Conservation (phyloP, 2,797 vertebrate genomes). For the Malurus leucopterus region DNA sequence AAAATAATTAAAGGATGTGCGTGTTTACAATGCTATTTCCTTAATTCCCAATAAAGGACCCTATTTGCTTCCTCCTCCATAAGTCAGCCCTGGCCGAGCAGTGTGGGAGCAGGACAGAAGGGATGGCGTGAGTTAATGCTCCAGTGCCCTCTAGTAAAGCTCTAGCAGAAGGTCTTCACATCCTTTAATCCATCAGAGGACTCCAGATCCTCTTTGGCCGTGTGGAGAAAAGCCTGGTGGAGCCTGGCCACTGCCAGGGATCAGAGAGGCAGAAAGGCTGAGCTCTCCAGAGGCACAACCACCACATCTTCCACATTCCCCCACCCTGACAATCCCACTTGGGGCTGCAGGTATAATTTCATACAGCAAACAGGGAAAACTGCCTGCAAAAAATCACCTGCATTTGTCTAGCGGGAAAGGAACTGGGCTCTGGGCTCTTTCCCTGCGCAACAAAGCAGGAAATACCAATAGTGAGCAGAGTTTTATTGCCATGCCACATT, state of each 20-base stretch:
- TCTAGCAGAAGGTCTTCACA: background rate
- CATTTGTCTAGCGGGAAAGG: background rate
- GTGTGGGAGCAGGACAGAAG: background rate
- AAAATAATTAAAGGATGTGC: background rate
- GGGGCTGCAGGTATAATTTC: background rate
- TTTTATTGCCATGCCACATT: background rate
- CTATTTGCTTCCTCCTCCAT: conserved; percentile 34
- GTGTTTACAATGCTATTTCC: background rate
- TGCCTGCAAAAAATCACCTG: background rate
- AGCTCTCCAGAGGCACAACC: background rate
- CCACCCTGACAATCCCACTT: background rate
- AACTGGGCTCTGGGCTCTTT: background rate
- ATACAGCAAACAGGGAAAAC: rapidly evolving
- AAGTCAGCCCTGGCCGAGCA: background rate
- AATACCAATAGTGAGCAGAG: rapidly evolving
- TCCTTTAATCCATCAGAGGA: background rate
- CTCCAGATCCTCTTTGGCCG: background rate
- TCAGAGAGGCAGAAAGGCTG: background rate
- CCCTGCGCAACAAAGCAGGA: background rate
- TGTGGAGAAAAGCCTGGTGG: background rate
- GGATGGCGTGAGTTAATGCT: background rate
- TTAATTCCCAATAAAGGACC: conserved; percentile 37
- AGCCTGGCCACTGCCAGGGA: rapidly evolving
- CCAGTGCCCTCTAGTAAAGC: conserved; percentile 5
- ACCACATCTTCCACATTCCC: background rate